Base-by-base conservation (phyloP, 2,113 vertebrate species). In the Balaeniceps rex region DNA sequence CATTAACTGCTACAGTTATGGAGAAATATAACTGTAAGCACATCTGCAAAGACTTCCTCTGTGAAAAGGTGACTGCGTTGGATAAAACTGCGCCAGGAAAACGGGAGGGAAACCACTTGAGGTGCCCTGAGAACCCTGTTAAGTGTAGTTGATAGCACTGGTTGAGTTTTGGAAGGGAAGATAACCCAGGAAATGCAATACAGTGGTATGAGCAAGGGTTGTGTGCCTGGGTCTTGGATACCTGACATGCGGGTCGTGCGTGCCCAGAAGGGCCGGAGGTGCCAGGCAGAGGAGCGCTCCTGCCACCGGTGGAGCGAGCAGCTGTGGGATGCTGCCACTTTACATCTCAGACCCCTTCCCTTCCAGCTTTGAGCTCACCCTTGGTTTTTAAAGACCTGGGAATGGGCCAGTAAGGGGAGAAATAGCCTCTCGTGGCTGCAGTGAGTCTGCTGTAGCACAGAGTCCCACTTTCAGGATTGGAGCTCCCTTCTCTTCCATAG, bases 181-280 rank as follows among this genome's bases (percentile, higher is more conserved):
- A 5, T 9, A 11, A 9, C 47, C 31, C 42, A 13, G 71, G 36
- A 44, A 51, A 6, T 8, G 10, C 6, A 5, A 36, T 11, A 5
- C 5, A 17, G 38, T 25, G 58, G 10, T 54, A 11, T 1, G 1
- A 78, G 58, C 33, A 61, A 47, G 42, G 38, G 16, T 12, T 61
- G n/a, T 13, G 12, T 60, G 23, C 34, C 25, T 29, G 3, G 10
- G 22, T 40, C 69, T 29, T n/a, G 16, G 40, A 13, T 58, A 23
- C 21, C 38, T 51, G 40, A 46, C 46, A 34, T 12, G 12, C 0
- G 5, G 19, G 3, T 25, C 4, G 1, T 10, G 24, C 1, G 0
- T 44, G 69, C 26, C 44, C 58, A 31, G 54, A 49, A 49, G 33
- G 31, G 31, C 42, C 26, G 4, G 25, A 57, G 36, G 42, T 28